phyloP scores from a whole-genome alignment of 2,113 vertebrate species.

The Silurus glanis region DNA sequence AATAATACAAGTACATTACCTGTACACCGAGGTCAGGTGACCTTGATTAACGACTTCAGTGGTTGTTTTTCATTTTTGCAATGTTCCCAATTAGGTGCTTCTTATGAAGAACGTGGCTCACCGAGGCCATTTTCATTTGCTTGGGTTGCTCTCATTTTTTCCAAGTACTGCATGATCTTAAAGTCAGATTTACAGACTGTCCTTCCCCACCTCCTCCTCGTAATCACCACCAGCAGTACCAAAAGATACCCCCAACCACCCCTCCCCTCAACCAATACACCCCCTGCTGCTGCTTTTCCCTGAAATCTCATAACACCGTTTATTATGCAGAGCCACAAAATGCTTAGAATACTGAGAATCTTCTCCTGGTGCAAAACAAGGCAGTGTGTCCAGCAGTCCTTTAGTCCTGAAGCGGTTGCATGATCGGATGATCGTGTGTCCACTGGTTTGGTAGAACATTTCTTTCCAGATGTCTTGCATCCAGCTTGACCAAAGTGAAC shows the following conservation, averaged over 20 bases:
- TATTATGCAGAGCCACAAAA: conserved; percentile 17
- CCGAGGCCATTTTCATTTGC: conserved; percentile 41
- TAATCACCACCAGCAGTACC: no score
- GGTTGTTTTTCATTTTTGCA: conserved; percentile 23
- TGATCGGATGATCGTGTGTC: background rate
- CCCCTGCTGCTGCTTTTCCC: conserved; percentile 32
- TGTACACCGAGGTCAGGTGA: conserved; percentile 6
- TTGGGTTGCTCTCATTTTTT: conserved; percentile 31
- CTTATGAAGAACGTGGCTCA: conserved; percentile 51
- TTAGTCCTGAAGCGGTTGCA: background rate
- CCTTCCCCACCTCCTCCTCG: background rate
- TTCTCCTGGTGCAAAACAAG: background rate
- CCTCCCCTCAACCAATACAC: background rate
- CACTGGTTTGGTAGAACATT: background rate
- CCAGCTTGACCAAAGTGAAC: background rate
- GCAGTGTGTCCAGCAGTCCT: background rate
- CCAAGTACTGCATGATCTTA: conserved; percentile 31
- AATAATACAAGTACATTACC: conserved; percentile 3
- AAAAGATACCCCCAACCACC: background rate
- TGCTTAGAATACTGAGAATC: conserved; percentile 21
- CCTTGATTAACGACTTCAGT: conserved; percentile 16
- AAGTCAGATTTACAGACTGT: conserved; percentile 16
- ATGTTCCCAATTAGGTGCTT: conserved; percentile 68
- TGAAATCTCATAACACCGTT: conserved; percentile 40
- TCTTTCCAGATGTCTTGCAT: background rate